A percentile compares a stretch with the other conserved stretches of the same genome.
These are phyloP conservation scores for Drosophila asahinai DNA, from an alignment of 1,140 invertebrate species.

Conservation along the genomic window DNA sequence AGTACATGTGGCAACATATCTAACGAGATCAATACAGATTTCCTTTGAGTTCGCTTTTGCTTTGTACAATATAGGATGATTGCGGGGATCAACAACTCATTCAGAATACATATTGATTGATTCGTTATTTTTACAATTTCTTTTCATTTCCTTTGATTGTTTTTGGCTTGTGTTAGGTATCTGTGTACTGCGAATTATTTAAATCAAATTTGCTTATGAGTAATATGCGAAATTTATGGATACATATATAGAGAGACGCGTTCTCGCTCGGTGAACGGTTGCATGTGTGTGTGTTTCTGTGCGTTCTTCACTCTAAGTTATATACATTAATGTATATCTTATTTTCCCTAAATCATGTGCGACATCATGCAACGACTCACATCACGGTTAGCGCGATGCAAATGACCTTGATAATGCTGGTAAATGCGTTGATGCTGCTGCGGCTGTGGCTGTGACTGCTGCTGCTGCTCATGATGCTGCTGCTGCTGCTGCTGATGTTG, in stretches of 20 bases:
- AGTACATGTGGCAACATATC: constrained; percentile 51
- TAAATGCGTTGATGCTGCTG: constrained; percentile 60
- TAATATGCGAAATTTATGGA: constrained; percentile 22
- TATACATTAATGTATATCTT: constrained; percentile 28
- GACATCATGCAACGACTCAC: constrained; percentile 85
- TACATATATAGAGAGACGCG: constrained; percentile 43
- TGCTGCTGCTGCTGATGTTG: constrained; percentile 26
- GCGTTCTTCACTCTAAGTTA: constrained; percentile 25
- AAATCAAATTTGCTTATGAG: constrained; percentile 17
- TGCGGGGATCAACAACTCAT: constrained; percentile 40
- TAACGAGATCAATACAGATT: constrained; percentile 27
- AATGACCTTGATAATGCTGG: constrained; percentile 84
- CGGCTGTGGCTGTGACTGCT: constrained; percentile 41
- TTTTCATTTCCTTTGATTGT: constrained; percentile 14
- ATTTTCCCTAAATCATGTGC: constrained; percentile 78
- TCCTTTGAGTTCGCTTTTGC: constrained; percentile 20
- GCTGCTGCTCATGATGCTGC: constrained; percentile 23
- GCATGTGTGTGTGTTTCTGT: constrained; percentile 43
- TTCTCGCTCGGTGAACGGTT: constrained; percentile 50
- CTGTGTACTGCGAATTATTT: constrained; percentile 4
- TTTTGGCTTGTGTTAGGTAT: constrained; percentile 32
- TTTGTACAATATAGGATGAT: constrained; percentile 65
- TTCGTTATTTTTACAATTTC: constrained; percentile 49
- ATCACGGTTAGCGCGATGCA: constrained; percentile 84
- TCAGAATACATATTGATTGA: constrained; percentile 58